Evolutionary conservation across 2,888 invertebrate genomes (phyloP), one percentile per base, ranked within the genome.

Genomic region (Elmis aenea): DNA sequence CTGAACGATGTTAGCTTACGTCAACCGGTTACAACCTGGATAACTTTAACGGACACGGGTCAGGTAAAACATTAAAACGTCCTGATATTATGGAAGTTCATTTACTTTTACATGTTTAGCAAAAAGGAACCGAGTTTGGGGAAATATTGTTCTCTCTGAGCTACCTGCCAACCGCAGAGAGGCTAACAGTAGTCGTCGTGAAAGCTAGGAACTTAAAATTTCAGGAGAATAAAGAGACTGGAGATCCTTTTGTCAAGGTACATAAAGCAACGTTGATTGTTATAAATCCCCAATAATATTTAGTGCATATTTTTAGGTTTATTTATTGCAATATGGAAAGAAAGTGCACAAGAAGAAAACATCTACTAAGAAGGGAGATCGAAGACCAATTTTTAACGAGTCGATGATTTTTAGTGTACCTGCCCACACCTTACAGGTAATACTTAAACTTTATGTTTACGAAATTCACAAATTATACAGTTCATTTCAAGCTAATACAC

Each of bases 371-470:
- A 75, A 78, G 47, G 79, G 79, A 20, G 86, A 87, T 55, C 74
- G 76, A 33, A 79, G 81, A 58, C 86, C 86, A 1, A 85, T 85
- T 47, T 88, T 85, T 64, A 88, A 88, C 62, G 88, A 88, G 66
- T 82, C 86, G 10, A 85, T 88, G 76, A 87, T 86, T 55, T 88
- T 88, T 66, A 84, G 80, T 53, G 81, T 88, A 36, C 85, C 87
- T 46, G 77, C 83, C 10, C 78, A 81, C 53, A 74, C 80, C 33
- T 64, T 83, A 54, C 77, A 79, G 70, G 83, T 81, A 61, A 61
- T 18, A n/a, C n/a, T n/a, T n/a, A n/a, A n/a, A n/a, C n/a, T n/a
- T n/a, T n/a, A n/a, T n/a, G n/a, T n/a, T n/a, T n/a, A n/a, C n/a
- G n/a, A n/a, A n/a, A n/a, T n/a, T n/a, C n/a, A n/a, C n/a, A n/a